Percentiles rank a stretch among this genome's conserved stretches.
Evolutionary conservation across 1,140 invertebrate species (phyloP).

Genomic region (Trachelipus rathkii): DNA sequence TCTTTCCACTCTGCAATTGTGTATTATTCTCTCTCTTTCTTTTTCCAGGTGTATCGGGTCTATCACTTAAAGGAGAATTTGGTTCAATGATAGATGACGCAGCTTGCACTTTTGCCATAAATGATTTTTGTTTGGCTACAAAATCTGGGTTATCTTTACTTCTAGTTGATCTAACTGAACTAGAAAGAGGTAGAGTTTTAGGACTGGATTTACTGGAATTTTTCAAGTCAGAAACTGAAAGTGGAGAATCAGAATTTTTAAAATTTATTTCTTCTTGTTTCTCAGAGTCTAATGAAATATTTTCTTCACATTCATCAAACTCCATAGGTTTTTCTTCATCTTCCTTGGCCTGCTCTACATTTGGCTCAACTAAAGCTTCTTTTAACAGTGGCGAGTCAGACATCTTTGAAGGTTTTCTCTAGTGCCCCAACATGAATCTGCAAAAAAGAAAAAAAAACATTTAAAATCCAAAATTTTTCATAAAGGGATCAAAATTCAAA

Average conservation of each 20-base stretch:
- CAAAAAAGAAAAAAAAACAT: no score
- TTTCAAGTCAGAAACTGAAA: background rate
- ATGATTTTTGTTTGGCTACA: slow-evolving; percentile 45
- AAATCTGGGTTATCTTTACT: slow-evolving; percentile 43
- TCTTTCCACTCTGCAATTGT: background rate
- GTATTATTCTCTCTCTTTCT: slow-evolving; percentile 30
- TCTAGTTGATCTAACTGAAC: slow-evolving; percentile 31
- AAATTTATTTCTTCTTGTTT: background rate
- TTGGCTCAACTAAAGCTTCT: background rate
- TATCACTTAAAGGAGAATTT: slow-evolving; percentile 18
- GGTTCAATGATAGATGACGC: slow-evolving; percentile 25
- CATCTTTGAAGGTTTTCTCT: background rate
- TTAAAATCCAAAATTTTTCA: no score
- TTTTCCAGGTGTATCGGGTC: slow-evolving; percentile 35
- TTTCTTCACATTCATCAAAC: background rate
- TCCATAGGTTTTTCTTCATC: background rate
- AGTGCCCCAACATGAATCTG: no score
- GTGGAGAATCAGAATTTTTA: background rate
- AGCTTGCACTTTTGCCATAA: slow-evolving; percentile 44
- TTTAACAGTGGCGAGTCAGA: background rate
- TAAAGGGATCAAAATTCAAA: no score
- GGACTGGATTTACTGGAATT: background rate
- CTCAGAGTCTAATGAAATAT: background rate
- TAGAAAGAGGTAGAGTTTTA: background rate
- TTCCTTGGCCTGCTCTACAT: background rate